A percentile compares a stretch with the other conserved stretches of the same genome.
phyloP scores from a whole-genome alignment of 2,797 vertebrate species.

The Crocodylus rhombifer region DNA sequence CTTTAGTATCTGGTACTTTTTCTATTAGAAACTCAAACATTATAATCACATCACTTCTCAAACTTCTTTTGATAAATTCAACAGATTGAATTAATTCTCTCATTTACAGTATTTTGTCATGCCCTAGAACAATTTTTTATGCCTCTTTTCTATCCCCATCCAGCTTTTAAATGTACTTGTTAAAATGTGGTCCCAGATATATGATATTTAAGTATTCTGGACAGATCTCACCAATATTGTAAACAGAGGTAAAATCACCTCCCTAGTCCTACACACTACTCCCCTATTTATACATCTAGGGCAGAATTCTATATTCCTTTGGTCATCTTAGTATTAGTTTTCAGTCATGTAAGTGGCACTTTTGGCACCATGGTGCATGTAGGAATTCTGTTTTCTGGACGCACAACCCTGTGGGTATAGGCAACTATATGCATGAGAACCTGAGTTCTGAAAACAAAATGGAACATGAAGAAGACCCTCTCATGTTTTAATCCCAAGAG shows the following conservation, averaged over 20 bases:
- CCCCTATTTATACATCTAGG: too few species aligned
- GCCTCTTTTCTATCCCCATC: background rate
- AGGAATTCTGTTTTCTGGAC: too few species aligned
- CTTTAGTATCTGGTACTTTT: constrained; percentile 75
- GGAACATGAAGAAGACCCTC: too few species aligned
- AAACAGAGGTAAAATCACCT: constrained; percentile 32
- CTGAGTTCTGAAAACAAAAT: too few species aligned
- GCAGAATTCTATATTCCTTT: too few species aligned
- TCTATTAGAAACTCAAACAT: constrained; percentile 54
- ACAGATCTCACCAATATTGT: background rate
- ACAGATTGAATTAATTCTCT: constrained; percentile 54
- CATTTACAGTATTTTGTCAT: constrained; percentile 60
- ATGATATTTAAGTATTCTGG: background rate
- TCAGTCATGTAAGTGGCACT: too few species aligned
- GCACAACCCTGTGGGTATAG: too few species aligned
- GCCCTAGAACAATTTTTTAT: constrained; percentile 4
- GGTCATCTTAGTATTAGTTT: too few species aligned
- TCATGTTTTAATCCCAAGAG: too few species aligned
- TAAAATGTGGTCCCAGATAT: constrained; percentile 37
- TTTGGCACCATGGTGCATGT: too few species aligned
- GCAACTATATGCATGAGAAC: too few species aligned
- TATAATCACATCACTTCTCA: constrained; percentile 75
- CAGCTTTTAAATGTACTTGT: constrained; percentile 35
- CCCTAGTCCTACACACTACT: background rate
- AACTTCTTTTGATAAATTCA: constrained; percentile 71